Percentiles rank a stretch among this genome's conserved stretches.
Evolutionary conservation across 2,888 invertebrate species (phyloP).

Genomic region (Dorcus hopei): DNA sequence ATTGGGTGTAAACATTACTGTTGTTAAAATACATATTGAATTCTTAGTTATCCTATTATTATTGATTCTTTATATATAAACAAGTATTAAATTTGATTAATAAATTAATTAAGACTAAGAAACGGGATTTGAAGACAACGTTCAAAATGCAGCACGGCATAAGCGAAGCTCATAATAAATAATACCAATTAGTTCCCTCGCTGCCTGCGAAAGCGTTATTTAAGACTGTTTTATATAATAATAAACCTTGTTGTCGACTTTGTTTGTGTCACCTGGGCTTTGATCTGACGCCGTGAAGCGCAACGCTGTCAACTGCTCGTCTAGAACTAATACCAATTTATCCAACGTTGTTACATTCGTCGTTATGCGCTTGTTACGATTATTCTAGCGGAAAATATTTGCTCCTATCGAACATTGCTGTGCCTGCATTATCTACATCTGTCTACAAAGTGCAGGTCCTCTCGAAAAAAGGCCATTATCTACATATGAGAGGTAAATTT

Average conservation of each 20-base stretch:
- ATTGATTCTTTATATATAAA: too few species aligned
- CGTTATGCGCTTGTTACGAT: neutral
- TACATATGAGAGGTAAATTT: too few species aligned
- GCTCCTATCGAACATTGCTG: neutral
- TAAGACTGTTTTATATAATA: slow-evolving; percentile 43
- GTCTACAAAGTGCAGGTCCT: too few species aligned
- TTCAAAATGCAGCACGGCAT: too few species aligned
- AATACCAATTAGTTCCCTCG: slow-evolving; percentile 43
- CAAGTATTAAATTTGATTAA: too few species aligned
- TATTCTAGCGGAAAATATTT: slow-evolving; percentile 1
- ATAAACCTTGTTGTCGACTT: slow-evolving; percentile 44
- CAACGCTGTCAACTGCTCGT: slow-evolving; percentile 35
- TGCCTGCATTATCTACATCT: too few species aligned
- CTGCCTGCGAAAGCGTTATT: slow-evolving; percentile 41
- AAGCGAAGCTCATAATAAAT: slow-evolving; percentile 31
- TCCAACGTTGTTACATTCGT: slow-evolving; percentile 18
- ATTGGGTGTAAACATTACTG: too few species aligned
- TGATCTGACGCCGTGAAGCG: slow-evolving; percentile 43
- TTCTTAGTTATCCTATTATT: too few species aligned
- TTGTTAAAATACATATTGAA: too few species aligned
- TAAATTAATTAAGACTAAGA: too few species aligned
- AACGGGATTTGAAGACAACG: too few species aligned
- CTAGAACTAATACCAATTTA: slow-evolving; percentile 46
- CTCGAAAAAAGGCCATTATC: too few species aligned
- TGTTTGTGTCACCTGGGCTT: slow-evolving; percentile 43